Evolutionary conservation across 1,140 invertebrate genomes (phyloP), one percentile per base, ranked within the genome.

Genomic region (Dendroctonus ponderosae): DNA sequence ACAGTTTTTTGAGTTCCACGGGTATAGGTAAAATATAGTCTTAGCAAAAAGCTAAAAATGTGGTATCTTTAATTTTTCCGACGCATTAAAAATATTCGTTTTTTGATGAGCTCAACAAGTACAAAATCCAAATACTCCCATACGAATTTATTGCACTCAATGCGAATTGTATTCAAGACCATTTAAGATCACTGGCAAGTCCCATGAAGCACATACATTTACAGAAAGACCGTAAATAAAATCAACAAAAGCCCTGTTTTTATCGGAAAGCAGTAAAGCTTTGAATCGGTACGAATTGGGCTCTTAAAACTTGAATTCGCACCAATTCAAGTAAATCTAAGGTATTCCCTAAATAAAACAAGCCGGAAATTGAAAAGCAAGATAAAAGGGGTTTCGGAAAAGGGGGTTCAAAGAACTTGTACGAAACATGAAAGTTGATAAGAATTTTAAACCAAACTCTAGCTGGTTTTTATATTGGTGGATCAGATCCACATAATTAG

Each of bases 291-390:
- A 40, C 53, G 53, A 56, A 56, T 41, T 40, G 53, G 38, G 6
- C 26, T 56, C 53, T 39, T 56, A 41, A 56, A 56, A 56, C 39
- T 15, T 15, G 8, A 56, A 56, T n/a, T 56, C 53, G 53, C 39
- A 56, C 39, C 53, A 40, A 56, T 39, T 41, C 39, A 56, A 56
- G 53, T 39, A 56, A 56, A 15, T 8, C 37, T 46, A 46, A 46
- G 12, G 43, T 2, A 46, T 46, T 12, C 43, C 26, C 26, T 26
- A 26, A 56, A 56, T 56, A 56, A 38, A 56, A 56, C 53, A 38
- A 38, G 11, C 53, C 53, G 53, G 53, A 56, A 56, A 56, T 56
- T 11, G 53, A 56, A 56, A 56, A 38, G 53, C n/a, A 14, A 56
- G 53, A 56, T 56, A 56, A 56, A 56, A 41, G 41, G 39, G 26